phyloP scores from a whole-genome alignment of 2,113 vertebrate genomes.

The Myrmecophaga tridactyla region DNA sequence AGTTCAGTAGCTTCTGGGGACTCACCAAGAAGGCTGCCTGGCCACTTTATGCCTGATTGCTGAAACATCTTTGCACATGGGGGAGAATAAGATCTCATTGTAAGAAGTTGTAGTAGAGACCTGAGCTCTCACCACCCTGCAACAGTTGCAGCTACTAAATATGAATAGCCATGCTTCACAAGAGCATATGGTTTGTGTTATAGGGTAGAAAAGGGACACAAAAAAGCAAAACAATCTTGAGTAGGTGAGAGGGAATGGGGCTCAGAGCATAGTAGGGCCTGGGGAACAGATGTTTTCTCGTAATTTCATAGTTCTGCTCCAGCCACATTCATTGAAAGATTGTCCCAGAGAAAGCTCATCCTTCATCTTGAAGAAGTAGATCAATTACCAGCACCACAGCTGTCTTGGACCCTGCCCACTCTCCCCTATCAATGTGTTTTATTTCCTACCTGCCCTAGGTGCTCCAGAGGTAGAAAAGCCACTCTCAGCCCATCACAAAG shows the following conservation, averaged over 20 bases:
- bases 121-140: not conserved
- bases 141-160: not conserved
- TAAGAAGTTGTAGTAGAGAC: not conserved
- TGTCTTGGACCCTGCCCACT: too few species aligned
- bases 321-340: not conserved
- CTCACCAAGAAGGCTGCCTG: too few species aligned
- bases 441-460: not conserved
- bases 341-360: not conserved
- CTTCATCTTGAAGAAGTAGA: not conserved
- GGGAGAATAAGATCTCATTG: not conserved
- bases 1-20: too few species aligned
- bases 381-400: too few species aligned
- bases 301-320: not conserved
- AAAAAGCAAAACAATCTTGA: not conserved
- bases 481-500: not conserved
- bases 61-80: not conserved
- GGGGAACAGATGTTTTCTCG: not conserved
- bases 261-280: not conserved
- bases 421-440: not conserved
- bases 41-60: not conserved
- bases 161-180: not conserved
- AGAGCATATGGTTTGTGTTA: not conserved
- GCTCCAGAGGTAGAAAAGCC: not conserved
- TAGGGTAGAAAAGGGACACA: not conserved
- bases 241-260: not conserved